Base-by-base conservation (phyloP, 1,140 invertebrate species). In the Drosophila grimshawi region DNA sequence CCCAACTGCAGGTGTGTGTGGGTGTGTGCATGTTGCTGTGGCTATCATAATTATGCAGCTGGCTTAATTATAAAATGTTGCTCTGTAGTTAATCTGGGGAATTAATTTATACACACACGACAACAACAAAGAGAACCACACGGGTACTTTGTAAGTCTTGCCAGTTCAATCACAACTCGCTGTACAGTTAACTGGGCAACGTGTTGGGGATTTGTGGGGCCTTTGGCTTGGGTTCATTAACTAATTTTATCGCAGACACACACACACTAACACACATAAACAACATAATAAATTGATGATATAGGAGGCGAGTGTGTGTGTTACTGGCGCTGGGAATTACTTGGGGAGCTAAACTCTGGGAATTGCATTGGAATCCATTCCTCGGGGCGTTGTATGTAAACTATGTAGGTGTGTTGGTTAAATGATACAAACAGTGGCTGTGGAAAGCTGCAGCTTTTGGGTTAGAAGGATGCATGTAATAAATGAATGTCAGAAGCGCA, bases 31-130 rank as follows among this genome's bases (percentile, higher is more conserved):
- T 72, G 48, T 60, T 11, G 61, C 59, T 74, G 60, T 68, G 78
- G 49, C 66, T 53, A 71, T 78, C 85, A 88, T 88, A 88, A 88
- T 88, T 88, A 88, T 88, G 80, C 83, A 88, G 80, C 83, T 88
- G 83, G 83, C 83, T 88, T 88, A 89, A 88, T 88, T 88, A 88
- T 88, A 88, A 88, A 88, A 88, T 81, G 85, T 88, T 88, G 83
- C 85, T 70, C 71, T 80, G 85, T 77, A 83, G 80, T 88, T 89
- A 89, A 89, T 85, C 85, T 82, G 80, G 83, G 85, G 80, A 88
- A 89, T 88, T 88, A 88, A 88, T 88, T 86, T 88, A 82, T 82
- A 86, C 79, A 49, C 55, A 55, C 30, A 53, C 30, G 46, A 51
- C n/a, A 57, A 64, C 7, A 43, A 33, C 37, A 85, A 51, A 60